Conservation (phyloP, 2,113 vertebrate genomes). For the Psephotus haematonotus region DNA sequence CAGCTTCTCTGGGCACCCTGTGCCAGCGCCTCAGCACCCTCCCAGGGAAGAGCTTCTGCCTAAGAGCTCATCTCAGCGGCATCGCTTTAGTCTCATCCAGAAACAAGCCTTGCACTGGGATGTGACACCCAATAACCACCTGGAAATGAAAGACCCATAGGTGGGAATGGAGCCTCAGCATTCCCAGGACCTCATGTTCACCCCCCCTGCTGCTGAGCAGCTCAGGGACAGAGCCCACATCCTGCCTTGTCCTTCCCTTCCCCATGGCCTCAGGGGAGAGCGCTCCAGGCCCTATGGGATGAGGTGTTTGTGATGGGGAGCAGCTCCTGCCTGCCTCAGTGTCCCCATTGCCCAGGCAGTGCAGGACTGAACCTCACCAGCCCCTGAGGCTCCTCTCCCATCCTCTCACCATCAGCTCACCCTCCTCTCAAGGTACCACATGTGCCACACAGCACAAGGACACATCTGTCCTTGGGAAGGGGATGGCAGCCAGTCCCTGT, state of each 20-base stretch:
- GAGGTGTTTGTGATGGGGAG: neutral
- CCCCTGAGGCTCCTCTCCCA: neutral
- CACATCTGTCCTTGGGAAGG: neutral
- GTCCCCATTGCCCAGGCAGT: neutral
- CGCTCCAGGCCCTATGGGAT: neutral
- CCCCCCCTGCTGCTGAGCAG: neutral
- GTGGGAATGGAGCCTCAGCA: neutral
- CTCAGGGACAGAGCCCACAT: neutral
- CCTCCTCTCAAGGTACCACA: fast-evolving
- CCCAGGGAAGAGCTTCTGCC: neutral
- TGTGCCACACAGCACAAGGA: neutral
- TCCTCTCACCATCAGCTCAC: neutral
- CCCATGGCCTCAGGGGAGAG: neutral
- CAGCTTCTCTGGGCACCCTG: neutral
- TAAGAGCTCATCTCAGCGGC: neutral
- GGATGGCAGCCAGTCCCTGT: neutral
- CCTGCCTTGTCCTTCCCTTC: neutral
- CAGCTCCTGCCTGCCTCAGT: neutral
- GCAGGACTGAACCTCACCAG: neutral
- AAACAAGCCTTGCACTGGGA: neutral
- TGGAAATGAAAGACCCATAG: neutral
- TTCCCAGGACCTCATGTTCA: fast-evolving
- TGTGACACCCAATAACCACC: neutral
- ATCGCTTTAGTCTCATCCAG: neutral
- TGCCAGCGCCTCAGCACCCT: neutral